phyloP scores from a whole-genome alignment of 2,797 vertebrate species.

The Orientallactaga sibirica region DNA sequence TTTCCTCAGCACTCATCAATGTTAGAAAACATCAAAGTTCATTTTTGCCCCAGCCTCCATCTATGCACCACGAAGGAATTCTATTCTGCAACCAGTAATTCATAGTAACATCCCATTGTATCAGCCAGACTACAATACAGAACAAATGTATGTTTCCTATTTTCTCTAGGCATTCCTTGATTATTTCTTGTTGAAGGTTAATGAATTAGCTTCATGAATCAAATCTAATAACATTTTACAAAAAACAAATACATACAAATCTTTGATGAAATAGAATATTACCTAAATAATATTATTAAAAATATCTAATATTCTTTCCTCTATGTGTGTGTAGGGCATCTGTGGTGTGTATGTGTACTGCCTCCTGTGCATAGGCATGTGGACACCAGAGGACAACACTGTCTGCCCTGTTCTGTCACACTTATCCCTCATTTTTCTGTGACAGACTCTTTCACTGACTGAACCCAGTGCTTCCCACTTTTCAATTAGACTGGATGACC shows the following conservation, averaged over 20 bases:
- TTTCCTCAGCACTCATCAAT: constrained; percentile 7
- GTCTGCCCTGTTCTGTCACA: too few species aligned
- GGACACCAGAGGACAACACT: too few species aligned
- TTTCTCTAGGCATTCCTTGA: background rate
- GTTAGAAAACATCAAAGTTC: constrained; percentile 9
- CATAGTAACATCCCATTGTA: background rate
- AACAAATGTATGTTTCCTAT: background rate
- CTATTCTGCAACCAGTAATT: background rate
- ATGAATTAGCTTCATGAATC: background rate
- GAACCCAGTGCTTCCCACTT: background rate
- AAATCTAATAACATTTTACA: background rate
- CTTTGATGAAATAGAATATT: background rate
- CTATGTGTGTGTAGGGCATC: too few species aligned
- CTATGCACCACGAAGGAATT: background rate
- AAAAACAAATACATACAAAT: background rate
- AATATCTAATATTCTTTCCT: too few species aligned
- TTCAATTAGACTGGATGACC: too few species aligned
- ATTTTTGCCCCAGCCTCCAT: background rate
- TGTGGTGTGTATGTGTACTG: too few species aligned
- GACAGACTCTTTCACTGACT: too few species aligned
- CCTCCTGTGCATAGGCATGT: too few species aligned
- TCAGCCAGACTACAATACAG: background rate
- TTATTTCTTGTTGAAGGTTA: background rate
- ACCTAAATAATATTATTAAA: background rate
- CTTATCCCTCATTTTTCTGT: too few species aligned